phyloP scores from a whole-genome alignment of 2,113 vertebrate genomes.

The Ictalurus furcatus region DNA sequence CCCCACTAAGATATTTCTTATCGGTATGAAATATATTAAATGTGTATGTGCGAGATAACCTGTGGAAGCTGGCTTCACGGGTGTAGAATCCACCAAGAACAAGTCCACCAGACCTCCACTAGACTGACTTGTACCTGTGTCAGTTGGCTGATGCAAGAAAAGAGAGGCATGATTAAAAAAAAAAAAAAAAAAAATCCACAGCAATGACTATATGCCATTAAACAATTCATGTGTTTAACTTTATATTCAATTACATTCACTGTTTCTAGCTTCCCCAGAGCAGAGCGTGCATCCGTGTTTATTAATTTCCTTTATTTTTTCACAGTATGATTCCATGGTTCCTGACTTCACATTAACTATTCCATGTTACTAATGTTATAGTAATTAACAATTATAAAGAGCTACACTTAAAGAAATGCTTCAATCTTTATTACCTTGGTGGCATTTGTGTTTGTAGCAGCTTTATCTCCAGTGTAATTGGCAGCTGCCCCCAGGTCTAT shows the following conservation, averaged over 20 bases:
- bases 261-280: neutral
- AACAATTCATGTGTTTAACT: neutral
- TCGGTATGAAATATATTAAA: neutral
- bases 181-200: neutral
- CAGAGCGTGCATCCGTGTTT: neutral
- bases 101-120: conserved; percentile 81
- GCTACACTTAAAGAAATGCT: neutral
- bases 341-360: neutral
- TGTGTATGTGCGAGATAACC: conserved; percentile 64
- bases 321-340: neutral
- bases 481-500: conserved; percentile 96
- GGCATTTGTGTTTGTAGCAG: conserved; percentile 72
- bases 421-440: conserved; percentile 73
- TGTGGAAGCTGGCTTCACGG: conserved; percentile 68
- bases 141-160: conserved; percentile 65
- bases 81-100: conserved; percentile 79
- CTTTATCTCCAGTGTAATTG: conserved; percentile 87
- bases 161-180: neutral
- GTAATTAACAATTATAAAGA: neutral
- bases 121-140: conserved; percentile 71
- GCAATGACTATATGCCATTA: conserved; percentile 38
- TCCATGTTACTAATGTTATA: neutral
- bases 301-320: neutral
- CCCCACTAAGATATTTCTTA: neutral
- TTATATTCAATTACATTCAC: neutral